Conservation (phyloP, 2,113 vertebrate species). For the Hippocampus barbouri region DNA sequence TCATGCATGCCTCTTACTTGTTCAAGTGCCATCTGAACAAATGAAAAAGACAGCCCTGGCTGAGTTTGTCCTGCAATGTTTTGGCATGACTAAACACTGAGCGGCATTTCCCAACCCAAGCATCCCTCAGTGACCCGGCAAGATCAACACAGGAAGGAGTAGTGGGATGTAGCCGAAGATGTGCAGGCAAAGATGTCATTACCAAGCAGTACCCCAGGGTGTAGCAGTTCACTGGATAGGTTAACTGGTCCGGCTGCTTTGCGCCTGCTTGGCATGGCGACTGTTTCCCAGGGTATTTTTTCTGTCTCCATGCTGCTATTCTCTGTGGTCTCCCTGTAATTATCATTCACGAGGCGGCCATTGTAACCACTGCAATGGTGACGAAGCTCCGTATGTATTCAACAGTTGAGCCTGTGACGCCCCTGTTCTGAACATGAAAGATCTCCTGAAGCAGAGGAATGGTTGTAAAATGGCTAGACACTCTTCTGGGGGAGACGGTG, state of each 20-base stretch:
- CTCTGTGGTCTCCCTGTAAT: constrained; percentile 32
- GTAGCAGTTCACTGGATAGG: constrained; percentile 61
- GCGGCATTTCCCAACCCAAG: constrained; percentile 17
- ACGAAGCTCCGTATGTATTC: constrained; percentile 25
- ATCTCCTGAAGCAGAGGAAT: constrained; percentile 21
- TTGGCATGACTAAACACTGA: constrained; percentile 28
- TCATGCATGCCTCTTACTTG: constrained; percentile 34
- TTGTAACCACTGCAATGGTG: constrained; percentile 19
- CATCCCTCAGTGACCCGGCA: constrained; percentile 41
- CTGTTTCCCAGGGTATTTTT: constrained; percentile 53
- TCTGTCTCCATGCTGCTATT: constrained; percentile 34
- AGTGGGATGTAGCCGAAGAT: constrained; percentile 32
- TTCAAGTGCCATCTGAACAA: constrained; percentile 51
- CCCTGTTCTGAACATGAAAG: constrained; percentile 29
- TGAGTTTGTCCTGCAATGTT: constrained; percentile 25
- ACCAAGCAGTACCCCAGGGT: constrained; percentile 54
- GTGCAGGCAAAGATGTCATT: constrained; percentile 58
- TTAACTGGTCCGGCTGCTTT: constrained; percentile 65
- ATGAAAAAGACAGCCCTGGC: constrained; percentile 18
- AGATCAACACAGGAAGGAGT: constrained; percentile 47
- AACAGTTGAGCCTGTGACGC: constrained; percentile 37
- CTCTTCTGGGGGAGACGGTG: constrained; percentile 15
- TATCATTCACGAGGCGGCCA: constrained; percentile 51
- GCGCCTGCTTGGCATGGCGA: constrained; percentile 65
- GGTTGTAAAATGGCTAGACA: constrained; percentile 18